These are phyloP conservation scores for Scaptomyza montana DNA, from an alignment of 1,140 invertebrate genomes.

Conservation along the genomic window DNA sequence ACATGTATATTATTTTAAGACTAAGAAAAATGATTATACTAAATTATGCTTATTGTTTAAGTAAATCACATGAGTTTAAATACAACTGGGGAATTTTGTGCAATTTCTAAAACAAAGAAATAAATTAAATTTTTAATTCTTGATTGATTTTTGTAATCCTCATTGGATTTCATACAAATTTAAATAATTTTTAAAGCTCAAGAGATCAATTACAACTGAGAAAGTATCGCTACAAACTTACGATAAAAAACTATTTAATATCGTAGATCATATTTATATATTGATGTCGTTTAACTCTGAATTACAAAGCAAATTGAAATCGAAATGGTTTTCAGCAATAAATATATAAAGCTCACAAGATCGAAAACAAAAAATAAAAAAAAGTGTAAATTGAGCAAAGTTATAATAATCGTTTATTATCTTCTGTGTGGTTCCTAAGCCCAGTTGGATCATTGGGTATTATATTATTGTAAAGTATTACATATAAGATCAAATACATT, in stretches of 20 bases:
- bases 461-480: neutral
- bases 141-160: too few relatives aligned
- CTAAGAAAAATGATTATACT: neutral
- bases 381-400: neutral
- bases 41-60: neutral
- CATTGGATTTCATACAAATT: too few relatives aligned
- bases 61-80: neutral
- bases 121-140: neutral
- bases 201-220: too few relatives aligned
- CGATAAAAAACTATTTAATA: too few relatives aligned
- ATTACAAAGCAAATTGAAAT: neutral
- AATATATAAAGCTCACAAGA: neutral
- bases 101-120: neutral
- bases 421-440: neutral
- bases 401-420: neutral
- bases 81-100: neutral
- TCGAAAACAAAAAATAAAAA: neutral
- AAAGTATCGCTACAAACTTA: too few relatives aligned
- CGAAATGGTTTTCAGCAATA: neutral
- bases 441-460: neutral
- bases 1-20: neutral
- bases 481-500: slow-evolving; percentile 1
- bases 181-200: neutral
- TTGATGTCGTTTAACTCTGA: too few relatives aligned
- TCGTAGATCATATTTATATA: too few relatives aligned